phyloP scores from a whole-genome alignment of 2,888 invertebrate genomes.

The Thumatha senex region DNA sequence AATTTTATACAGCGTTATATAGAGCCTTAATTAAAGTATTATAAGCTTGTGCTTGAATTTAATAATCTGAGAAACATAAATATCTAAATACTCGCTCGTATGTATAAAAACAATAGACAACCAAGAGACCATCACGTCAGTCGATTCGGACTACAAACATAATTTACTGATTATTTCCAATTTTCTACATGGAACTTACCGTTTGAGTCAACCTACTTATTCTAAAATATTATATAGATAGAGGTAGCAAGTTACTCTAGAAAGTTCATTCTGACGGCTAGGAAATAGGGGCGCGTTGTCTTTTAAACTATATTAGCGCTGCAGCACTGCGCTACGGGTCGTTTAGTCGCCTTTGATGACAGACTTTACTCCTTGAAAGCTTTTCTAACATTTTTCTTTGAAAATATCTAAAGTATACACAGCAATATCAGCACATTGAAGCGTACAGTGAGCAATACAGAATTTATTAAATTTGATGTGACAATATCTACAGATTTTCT shows the following conservation, averaged over 20 bases:
- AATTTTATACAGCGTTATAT: too few relatives aligned
- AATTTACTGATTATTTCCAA: too few relatives aligned
- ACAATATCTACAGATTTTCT: too few relatives aligned
- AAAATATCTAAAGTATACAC: conserved; percentile 50
- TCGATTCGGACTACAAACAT: too few relatives aligned
- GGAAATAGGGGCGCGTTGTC: conserved; percentile 52
- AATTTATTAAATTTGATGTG: not conserved
- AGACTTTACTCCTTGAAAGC: conserved; percentile 74
- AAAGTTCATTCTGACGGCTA: conserved; percentile 35
- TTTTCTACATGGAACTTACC: too few relatives aligned
- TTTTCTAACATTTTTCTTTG: conserved; percentile 66
- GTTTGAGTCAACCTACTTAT: conserved; percentile 4
- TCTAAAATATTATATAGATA: conserved; percentile 28
- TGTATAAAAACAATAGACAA: too few relatives aligned
- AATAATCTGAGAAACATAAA: too few relatives aligned
- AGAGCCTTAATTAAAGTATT: too few relatives aligned
- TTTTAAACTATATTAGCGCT: conserved; percentile 69
- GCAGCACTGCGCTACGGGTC: conserved; percentile 59
- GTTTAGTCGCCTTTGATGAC: conserved; percentile 73
- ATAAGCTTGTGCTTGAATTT: too few relatives aligned
- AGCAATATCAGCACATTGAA: conserved; percentile 46
- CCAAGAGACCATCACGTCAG: too few relatives aligned
- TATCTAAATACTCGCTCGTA: too few relatives aligned
- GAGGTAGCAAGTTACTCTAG: conserved; percentile 33
- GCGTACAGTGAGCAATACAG: conserved; percentile 36